These are phyloP conservation scores for Ginglymostoma cirratum DNA, from an alignment of 2,113 vertebrate genomes.

Conservation along the genomic window DNA sequence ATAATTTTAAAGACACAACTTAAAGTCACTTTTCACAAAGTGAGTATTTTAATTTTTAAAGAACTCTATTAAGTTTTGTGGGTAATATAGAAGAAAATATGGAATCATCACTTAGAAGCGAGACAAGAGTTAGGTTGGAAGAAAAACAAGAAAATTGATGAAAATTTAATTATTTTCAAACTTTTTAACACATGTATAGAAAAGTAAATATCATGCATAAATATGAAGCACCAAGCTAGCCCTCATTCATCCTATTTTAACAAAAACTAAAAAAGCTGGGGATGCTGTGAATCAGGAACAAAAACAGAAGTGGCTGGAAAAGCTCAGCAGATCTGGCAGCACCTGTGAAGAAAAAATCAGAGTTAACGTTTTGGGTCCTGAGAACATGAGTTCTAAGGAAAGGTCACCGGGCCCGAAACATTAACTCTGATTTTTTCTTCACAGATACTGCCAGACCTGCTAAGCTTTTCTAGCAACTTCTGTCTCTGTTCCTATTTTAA, in stretches of 20 bases:
- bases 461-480: too few relatives aligned
- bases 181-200: not conserved
- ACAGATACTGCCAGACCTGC: too few relatives aligned
- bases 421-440: too few relatives aligned
- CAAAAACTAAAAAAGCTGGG: too few relatives aligned
- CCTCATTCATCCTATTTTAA: not conserved
- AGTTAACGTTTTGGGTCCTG: too few relatives aligned
- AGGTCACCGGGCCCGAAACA: too few relatives aligned
- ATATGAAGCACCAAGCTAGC: not conserved
- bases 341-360: too few relatives aligned
- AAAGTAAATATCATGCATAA: not conserved
- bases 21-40: not conserved
- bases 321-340: too few relatives aligned
- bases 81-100: not conserved
- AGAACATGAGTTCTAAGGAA: too few relatives aligned
- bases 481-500: not conserved
- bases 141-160: not conserved
- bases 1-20: not conserved
- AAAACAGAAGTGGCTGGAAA: too few relatives aligned
- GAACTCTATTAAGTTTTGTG: not conserved
- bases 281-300: too few relatives aligned
- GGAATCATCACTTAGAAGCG: not conserved
- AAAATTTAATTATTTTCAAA: not conserved
- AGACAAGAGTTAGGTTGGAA: not conserved
- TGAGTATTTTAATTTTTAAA: not conserved